phyloP scores from a whole-genome alignment of 2,113 vertebrate species.

The Chiloscyllium plagiosum region DNA sequence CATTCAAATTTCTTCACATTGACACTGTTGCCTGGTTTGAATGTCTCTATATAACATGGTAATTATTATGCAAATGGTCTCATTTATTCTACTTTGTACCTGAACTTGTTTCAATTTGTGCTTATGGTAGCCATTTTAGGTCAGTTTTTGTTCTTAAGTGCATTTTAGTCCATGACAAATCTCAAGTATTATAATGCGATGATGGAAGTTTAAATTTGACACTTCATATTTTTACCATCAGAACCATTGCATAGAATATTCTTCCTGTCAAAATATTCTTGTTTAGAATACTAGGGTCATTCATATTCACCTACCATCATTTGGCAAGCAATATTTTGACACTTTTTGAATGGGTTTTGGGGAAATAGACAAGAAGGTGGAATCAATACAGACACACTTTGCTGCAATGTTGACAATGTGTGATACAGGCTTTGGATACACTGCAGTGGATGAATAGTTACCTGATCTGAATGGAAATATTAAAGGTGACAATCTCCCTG shows the following conservation, averaged over 20 bases:
- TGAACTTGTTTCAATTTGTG: no score
- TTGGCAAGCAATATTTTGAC: not conserved
- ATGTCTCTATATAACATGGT: no score
- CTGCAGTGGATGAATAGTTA: not conserved
- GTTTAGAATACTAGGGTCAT: not conserved
- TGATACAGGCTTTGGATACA: not conserved
- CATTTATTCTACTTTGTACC: no score
- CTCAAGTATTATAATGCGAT: no score
- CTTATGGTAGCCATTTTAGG: no score
- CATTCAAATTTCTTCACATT: no score
- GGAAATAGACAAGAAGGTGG: not conserved
- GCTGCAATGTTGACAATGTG: not conserved
- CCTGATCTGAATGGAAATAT: not conserved
- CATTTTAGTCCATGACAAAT: no score
- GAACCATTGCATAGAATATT: not conserved
- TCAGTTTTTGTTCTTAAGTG: no score
- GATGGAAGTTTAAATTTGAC: no score
- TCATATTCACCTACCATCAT: not conserved
- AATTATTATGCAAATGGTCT: no score
- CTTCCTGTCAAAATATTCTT: not conserved
- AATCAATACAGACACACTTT: not conserved
- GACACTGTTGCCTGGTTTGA: no score
- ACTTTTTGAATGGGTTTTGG: not conserved
- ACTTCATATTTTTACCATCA: no score
- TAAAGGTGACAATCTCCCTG: not conserved